Evolutionary conservation across 2,797 vertebrate species (phyloP).

Genomic region (Hydrolagus colliei): DNA sequence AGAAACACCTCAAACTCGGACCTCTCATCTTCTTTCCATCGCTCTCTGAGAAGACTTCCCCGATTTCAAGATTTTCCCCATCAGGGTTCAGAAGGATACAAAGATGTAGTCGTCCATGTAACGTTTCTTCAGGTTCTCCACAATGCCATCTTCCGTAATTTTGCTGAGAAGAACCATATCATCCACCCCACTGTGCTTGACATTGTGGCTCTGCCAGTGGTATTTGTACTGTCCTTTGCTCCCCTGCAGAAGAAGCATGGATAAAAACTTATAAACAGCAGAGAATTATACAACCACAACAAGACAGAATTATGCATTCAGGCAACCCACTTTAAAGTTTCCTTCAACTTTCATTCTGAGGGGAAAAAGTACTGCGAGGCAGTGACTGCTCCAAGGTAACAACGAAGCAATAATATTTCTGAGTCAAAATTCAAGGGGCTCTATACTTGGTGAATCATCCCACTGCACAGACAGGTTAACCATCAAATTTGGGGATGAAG

Average conservation of each 20-base stretch:
- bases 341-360: neutral
- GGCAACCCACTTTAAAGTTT: neutral
- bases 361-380: no score
- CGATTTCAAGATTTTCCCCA: neutral
- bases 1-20: no score
- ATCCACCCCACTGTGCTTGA: slow-evolving; percentile 92
- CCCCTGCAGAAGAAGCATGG: slow-evolving; percentile 58
- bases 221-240: slow-evolving; percentile 93
- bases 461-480: no score
- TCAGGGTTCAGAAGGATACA: slow-evolving; percentile 74
- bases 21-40: no score
- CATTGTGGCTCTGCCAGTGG: slow-evolving; percentile 98
- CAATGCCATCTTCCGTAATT: slow-evolving; percentile 91
- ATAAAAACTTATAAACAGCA: no score
- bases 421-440: no score
- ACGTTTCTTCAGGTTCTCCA: slow-evolving; percentile 94
- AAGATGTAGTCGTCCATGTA: slow-evolving; percentile 98
- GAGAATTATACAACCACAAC: neutral
- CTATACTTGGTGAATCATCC: no score
- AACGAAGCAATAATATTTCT: no score
- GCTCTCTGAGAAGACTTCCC: no score
- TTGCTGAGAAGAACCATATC: slow-evolving; percentile 95
- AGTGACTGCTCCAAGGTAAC: no score
- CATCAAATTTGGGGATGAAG: no score
- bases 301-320: neutral